A percentile compares a stretch with the other conserved stretches of the same genome.
Evolutionary conservation across 2,888 invertebrate genomes (phyloP).

Genomic region (Trachelus stipa): DNA sequence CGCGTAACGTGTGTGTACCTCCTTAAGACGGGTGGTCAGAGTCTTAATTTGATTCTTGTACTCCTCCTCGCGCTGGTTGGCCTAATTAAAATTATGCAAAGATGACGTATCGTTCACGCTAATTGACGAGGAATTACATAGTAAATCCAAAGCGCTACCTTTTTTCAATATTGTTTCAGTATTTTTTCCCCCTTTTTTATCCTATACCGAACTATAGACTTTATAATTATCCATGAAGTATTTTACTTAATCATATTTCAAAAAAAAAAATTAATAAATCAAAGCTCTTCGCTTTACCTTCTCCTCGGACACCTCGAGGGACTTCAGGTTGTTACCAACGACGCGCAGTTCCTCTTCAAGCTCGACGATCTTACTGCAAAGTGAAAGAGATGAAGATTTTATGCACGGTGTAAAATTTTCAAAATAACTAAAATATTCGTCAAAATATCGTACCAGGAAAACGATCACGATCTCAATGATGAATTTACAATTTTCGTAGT

Average conservation of each 20-base stretch:
- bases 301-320: constrained; percentile 99
- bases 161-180: not conserved
- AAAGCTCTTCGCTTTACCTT: constrained; percentile 78
- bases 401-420: not conserved
- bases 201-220: not conserved
- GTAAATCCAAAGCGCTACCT: not conserved
- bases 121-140: not conserved
- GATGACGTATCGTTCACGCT: constrained; percentile 34
- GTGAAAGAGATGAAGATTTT: constrained; percentile 37
- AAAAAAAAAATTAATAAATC: not conserved
- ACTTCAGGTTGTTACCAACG: constrained; percentile 99
- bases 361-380: constrained; percentile 96
- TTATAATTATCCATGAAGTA: not conserved
- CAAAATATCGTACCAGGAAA: not conserved
- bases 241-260: not conserved
- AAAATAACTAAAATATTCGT: not conserved
- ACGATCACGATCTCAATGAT: not conserved
- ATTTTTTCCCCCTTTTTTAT: not conserved
- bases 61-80: constrained; percentile 99
- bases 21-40: constrained; percentile 98
- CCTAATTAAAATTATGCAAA: constrained; percentile 71
- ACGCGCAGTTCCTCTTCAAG: constrained; percentile 99
- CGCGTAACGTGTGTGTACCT: constrained; percentile 75
- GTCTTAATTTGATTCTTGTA: constrained; percentile 99
- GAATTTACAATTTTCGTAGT: not conserved